These are phyloP conservation scores for Eublepharis macularius DNA, from an alignment of 2,113 vertebrate species.

Conservation along the genomic window DNA sequence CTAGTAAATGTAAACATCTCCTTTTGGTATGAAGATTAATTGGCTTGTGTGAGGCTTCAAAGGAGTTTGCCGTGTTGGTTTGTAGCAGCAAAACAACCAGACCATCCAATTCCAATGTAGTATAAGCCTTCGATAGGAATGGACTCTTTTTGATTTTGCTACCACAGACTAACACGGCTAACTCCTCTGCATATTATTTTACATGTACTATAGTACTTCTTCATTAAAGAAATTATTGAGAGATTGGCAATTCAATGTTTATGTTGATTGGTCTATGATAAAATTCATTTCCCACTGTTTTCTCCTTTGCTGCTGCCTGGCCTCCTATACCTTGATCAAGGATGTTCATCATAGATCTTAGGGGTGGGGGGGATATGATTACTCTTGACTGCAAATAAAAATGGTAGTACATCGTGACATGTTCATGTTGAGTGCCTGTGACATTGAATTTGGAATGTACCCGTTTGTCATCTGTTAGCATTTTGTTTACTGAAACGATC, in stretches of 20 bases:
- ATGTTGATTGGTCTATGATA: background rate
- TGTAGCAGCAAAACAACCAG: too few relatives aligned
- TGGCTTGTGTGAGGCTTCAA: too few relatives aligned
- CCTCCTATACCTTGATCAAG: background rate
- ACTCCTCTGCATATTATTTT: too few relatives aligned
- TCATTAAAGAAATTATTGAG: background rate
- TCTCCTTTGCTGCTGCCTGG: background rate
- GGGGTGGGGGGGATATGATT: background rate
- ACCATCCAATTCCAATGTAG: too few relatives aligned
- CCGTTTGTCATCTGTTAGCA: background rate
- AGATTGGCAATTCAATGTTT: background rate
- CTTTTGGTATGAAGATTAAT: too few relatives aligned
- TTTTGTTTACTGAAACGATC: background rate
- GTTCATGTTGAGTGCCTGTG: background rate
- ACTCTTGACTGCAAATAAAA: background rate
- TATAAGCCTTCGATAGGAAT: too few relatives aligned
- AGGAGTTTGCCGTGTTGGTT: too few relatives aligned
- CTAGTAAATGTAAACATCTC: too few relatives aligned
- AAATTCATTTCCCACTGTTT: background rate
- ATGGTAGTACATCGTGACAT: background rate
- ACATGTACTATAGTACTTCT: background rate
- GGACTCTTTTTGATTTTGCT: too few relatives aligned
- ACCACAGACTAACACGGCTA: too few relatives aligned
- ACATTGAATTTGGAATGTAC: background rate
- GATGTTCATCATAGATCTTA: background rate